These are phyloP conservation scores for Sphecodes monilicornis DNA, from an alignment of 2,888 invertebrate species.

Conservation along the genomic window DNA sequence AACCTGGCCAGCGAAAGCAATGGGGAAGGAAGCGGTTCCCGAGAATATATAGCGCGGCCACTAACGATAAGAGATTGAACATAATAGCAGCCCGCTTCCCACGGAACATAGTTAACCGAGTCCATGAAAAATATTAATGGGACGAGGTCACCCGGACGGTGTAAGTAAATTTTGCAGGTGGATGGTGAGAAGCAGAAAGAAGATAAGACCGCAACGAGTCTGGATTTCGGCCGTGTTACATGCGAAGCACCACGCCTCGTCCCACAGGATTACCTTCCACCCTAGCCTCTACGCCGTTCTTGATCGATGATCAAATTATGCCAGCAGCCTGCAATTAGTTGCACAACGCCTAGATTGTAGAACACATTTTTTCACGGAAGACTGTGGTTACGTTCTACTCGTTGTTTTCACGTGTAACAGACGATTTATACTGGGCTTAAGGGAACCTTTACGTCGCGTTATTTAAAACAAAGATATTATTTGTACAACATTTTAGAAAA, in stretches of 20 bases:
- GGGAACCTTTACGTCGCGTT: too few relatives aligned
- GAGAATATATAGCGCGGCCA: constrained; percentile 74
- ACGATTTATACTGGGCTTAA: too few relatives aligned
- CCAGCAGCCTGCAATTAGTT: neutral
- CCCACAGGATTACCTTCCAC: constrained; percentile 4
- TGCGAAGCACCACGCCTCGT: constrained; percentile 57
- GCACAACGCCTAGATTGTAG: neutral
- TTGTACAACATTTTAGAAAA: too few relatives aligned
- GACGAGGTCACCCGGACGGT: constrained; percentile 75
- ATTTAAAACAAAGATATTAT: too few relatives aligned
- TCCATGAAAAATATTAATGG: constrained; percentile 82
- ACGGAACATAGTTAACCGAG: constrained; percentile 74
- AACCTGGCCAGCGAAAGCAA: constrained; percentile 47
- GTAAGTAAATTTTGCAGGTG: constrained; percentile 81
- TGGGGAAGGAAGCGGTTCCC: constrained; percentile 68
- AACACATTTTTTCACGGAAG: neutral
- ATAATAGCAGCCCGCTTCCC: constrained; percentile 75
- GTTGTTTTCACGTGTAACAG: neutral
- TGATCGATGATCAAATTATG: constrained; percentile 12
- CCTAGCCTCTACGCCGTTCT: neutral
- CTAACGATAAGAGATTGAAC: constrained; percentile 78
- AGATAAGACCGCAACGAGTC: constrained; percentile 73
- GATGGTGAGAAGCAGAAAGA: constrained; percentile 73
- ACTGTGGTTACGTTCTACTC: neutral
- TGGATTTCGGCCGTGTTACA: constrained; percentile 69